These are phyloP conservation scores for Chironex yamaguchii DNA, from an alignment of 30 jellyfish, hydroid and myxozoan genomes.

Conservation along the genomic window DNA sequence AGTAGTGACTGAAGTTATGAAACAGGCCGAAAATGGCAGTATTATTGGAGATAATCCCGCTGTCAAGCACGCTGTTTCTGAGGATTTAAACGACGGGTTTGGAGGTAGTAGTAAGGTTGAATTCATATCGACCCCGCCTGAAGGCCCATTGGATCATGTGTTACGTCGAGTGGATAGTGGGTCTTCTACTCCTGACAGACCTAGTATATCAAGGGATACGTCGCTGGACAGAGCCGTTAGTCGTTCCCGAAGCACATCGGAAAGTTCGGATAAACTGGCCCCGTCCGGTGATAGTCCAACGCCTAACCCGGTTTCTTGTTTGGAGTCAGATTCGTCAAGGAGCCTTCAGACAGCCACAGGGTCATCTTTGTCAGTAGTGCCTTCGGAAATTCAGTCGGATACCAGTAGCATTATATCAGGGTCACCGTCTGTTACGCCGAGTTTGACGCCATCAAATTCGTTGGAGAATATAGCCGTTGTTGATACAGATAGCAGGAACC, in stretches of 20 bases:
- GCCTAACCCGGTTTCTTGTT: too few relatives aligned
- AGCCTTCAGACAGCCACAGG: background rate
- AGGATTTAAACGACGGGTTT: background rate
- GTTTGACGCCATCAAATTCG: slow-evolving; percentile 77
- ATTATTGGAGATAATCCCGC: background rate
- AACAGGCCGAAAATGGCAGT: background rate
- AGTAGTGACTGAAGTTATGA: background rate
- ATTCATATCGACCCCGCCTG: background rate
- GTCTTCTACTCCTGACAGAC: background rate
- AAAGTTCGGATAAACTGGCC: background rate
- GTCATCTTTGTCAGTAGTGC: background rate
- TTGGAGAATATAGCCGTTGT: slow-evolving; percentile 50
- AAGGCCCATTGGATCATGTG: background rate
- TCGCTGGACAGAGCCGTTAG: background rate
- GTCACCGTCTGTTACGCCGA: slow-evolving; percentile 78
- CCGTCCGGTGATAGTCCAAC: background rate
- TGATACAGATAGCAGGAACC: slow-evolving; percentile 10
- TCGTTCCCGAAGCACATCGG: background rate
- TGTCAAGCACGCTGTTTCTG: background rate
- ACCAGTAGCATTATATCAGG: slow-evolving; percentile 59
- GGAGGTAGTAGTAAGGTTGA: background rate
- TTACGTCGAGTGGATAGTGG: background rate
- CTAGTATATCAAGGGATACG: background rate
- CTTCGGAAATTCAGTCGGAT: slow-evolving; percentile 66
- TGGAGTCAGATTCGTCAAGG: too few relatives aligned